phyloP scores from a whole-genome alignment of 1,140 invertebrate genomes.

The Drosophila tropicalis region DNA sequence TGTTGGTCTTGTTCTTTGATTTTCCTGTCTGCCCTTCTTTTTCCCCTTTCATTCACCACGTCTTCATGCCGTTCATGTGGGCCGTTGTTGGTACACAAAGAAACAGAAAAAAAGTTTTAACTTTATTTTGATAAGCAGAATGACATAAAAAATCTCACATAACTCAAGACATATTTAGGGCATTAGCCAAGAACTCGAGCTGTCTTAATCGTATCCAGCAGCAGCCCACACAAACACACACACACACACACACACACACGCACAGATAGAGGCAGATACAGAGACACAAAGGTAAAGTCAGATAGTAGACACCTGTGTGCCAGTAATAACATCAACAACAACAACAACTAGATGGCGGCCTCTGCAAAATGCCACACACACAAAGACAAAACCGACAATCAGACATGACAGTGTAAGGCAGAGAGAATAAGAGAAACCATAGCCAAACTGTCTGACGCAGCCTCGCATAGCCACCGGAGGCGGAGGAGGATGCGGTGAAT shows the following conservation, averaged over 20 bases:
- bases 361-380: slow-evolving; percentile 19
- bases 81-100: neutral
- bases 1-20: too few species aligned
- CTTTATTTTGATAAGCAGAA: slow-evolving; percentile 4
- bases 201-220: slow-evolving; percentile 6
- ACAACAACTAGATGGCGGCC: slow-evolving; percentile 9
- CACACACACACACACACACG: slow-evolving; percentile 3
- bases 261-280: neutral
- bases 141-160: slow-evolving; percentile 13
- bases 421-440: slow-evolving; percentile 1
- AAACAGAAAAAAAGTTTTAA: neutral
- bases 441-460: slow-evolving; percentile 8
- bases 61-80: neutral
- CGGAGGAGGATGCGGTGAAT: neutral
- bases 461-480: slow-evolving; percentile 3
- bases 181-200: slow-evolving; percentile 13
- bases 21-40: too few species aligned
- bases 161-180: slow-evolving; percentile 12
- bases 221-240: slow-evolving; percentile 5
- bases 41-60: too few species aligned
- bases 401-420: neutral
- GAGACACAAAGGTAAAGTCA: neutral
- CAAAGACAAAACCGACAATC: neutral
- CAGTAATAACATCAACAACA: neutral
- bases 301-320: slow-evolving; percentile 16